These are phyloP conservation scores for Sitophilus oryzae DNA, from an alignment of 1,140 invertebrate genomes.

Conservation along the genomic window DNA sequence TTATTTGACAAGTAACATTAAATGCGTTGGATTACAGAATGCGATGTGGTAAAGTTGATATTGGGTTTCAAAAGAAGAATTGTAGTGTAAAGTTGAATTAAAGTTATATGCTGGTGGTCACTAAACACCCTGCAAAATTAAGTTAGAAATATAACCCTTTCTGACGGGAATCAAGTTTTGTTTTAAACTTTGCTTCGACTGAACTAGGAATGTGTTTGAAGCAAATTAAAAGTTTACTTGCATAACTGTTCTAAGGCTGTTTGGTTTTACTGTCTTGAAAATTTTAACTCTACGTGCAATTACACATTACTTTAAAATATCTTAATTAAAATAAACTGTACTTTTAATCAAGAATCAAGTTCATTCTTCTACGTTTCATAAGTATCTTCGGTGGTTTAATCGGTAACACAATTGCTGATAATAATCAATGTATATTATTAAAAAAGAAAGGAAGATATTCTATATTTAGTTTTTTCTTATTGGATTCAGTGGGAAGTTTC, in stretches of 20 bases:
- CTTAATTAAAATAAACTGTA: constrained; percentile 5
- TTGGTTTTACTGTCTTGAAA: constrained; percentile 1
- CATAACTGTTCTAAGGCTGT: not conserved
- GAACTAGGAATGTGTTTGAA: constrained; percentile 1
- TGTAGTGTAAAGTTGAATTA: not conserved
- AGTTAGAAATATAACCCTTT: not conserved
- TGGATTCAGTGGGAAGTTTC: too few species aligned
- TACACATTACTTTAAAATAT: constrained; percentile 5
- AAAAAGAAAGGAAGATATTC: too few species aligned
- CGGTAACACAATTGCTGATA: too few species aligned
- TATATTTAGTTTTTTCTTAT: too few species aligned
- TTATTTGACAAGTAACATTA: too few species aligned
- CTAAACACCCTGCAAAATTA: not conserved
- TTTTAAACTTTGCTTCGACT: not conserved
- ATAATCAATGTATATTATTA: too few species aligned
- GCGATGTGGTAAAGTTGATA: too few species aligned
- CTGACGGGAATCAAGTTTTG: not conserved
- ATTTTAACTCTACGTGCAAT: not conserved
- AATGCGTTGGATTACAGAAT: too few species aligned
- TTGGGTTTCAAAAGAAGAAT: too few species aligned
- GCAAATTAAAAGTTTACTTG: not conserved
- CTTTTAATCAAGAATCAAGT: too few species aligned
- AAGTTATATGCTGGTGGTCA: not conserved
- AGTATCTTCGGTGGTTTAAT: too few species aligned
- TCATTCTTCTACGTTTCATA: too few species aligned